phyloP scores from a whole-genome alignment of 2,888 invertebrate species.

The Sisyra terminalis region DNA sequence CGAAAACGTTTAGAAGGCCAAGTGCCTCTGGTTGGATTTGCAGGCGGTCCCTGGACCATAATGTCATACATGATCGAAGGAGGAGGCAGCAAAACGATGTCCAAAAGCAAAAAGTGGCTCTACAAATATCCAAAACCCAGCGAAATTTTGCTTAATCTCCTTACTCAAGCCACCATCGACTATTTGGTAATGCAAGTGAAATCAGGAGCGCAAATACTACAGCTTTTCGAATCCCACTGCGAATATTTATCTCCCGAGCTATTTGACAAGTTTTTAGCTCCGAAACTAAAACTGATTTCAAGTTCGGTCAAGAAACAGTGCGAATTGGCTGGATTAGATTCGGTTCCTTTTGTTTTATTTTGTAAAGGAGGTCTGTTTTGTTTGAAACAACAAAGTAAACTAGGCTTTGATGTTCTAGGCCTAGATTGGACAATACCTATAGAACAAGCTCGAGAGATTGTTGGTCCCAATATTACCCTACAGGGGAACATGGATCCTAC shows the following conservation, averaged over 20 bases:
- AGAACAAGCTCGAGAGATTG: slow-evolving; percentile 46
- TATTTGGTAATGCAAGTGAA: slow-evolving; percentile 80
- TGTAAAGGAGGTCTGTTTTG: slow-evolving; percentile 89
- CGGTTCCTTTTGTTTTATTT: slow-evolving; percentile 83
- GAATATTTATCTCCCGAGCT: slow-evolving; percentile 69
- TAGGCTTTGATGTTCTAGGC: slow-evolving; percentile 78
- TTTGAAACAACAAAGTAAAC: slow-evolving; percentile 54
- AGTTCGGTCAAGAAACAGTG: slow-evolving; percentile 48
- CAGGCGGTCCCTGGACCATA: slow-evolving; percentile 92
- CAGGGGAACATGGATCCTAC: slow-evolving; percentile 96
- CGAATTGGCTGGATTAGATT: slow-evolving; percentile 38
- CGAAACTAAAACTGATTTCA: slow-evolving; percentile 64
- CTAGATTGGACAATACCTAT: slow-evolving; percentile 92
- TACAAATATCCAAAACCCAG: slow-evolving; percentile 62
- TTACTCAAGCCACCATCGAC: slow-evolving; percentile 69
- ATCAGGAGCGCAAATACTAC: slow-evolving; percentile 71
- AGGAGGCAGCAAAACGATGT: slow-evolving; percentile 81
- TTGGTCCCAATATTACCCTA: slow-evolving; percentile 62
- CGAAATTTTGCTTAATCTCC: slow-evolving; percentile 51
- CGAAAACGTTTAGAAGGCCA: slow-evolving; percentile 74
- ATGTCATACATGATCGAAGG: slow-evolving; percentile 99
- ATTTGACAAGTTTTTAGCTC: slow-evolving; percentile 57
- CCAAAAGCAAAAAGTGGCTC: slow-evolving; percentile 83
- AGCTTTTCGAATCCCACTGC: slow-evolving; percentile 92
- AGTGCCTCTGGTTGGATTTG: slow-evolving; percentile 89